Conservation (phyloP, 2,113 vertebrate genomes). For the Poicephalus meyeri region DNA sequence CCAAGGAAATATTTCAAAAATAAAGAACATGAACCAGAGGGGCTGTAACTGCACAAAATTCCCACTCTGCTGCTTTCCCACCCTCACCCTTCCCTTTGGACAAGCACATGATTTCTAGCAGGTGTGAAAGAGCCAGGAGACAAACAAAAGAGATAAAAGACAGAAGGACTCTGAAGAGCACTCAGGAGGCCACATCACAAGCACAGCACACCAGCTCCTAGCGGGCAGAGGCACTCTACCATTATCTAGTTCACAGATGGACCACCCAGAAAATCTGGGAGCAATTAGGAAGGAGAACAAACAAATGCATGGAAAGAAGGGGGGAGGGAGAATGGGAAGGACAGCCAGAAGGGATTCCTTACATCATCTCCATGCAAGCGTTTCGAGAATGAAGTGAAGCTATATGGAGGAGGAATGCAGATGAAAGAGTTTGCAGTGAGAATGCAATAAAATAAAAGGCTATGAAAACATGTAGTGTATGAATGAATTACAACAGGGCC, state of each 20-base stretch:
- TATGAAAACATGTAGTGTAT: neutral
- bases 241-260: slow-evolving; percentile 77
- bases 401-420: slow-evolving; percentile 67
- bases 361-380: slow-evolving; percentile 78
- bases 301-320: slow-evolving; percentile 42
- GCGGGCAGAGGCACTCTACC: slow-evolving; percentile 59
- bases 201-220: slow-evolving; percentile 56
- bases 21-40: neutral
- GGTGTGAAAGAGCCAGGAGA: slow-evolving; percentile 72
- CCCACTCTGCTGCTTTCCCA: neutral
- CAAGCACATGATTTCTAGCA: slow-evolving; percentile 45
- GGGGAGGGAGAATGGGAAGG: slow-evolving; percentile 18
- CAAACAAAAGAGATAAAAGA: slow-evolving; percentile 70
- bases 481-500: neutral
- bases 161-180: slow-evolving; percentile 49
- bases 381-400: slow-evolving; percentile 72
- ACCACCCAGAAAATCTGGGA: slow-evolving; percentile 80
- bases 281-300: slow-evolving; percentile 70
- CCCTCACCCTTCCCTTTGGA: neutral
- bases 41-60: neutral
- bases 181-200: slow-evolving; percentile 66
- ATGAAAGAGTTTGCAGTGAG: slow-evolving; percentile 64
- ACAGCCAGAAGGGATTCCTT: slow-evolving; percentile 66
- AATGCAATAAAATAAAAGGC: slow-evolving; percentile 43
- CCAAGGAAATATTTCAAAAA: neutral